These are phyloP conservation scores for Adelosebastes latens DNA, from an alignment of 2,797 vertebrate species.

Conservation along the genomic window DNA sequence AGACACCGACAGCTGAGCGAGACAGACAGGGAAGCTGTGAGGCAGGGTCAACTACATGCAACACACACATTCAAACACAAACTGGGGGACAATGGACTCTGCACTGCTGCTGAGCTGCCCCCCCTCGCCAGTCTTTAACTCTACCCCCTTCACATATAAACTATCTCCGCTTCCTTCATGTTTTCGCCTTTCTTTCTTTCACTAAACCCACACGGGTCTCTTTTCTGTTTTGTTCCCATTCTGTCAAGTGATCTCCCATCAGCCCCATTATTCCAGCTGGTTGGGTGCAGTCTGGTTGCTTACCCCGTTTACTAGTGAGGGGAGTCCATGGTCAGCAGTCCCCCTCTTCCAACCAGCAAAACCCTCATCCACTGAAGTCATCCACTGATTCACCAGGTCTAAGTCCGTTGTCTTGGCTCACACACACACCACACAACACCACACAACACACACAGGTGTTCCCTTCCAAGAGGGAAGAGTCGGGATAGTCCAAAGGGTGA, in stretches of 20 bases:
- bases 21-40: conserved; percentile 46
- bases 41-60: conserved; percentile 49
- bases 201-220: not conserved
- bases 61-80: conserved; percentile 41
- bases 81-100: conserved; percentile 65
- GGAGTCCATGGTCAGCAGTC: conserved; percentile 69
- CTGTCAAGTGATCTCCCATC: conserved; percentile 50
- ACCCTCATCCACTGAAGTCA: conserved; percentile 73
- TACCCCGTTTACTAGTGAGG: conserved; percentile 74
- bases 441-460: conserved; percentile 64
- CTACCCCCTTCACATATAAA: not conserved
- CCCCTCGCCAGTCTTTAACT: not conserved
- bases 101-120: conserved; percentile 14
- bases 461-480: conserved; percentile 45
- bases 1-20: conserved; percentile 50
- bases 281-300: conserved; percentile 54
- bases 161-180: not conserved
- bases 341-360: conserved; percentile 56
- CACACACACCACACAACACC: not conserved
- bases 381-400: conserved; percentile 54
- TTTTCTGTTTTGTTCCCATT: conserved; percentile 51
- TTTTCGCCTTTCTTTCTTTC: not conserved
- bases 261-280: conserved; percentile 30
- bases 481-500: conserved; percentile 68
- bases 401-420: conserved; percentile 38